Percentiles rank a stretch among this genome's conserved stretches.
Evolutionary conservation across 2,113 vertebrate genomes (phyloP).

Genomic region (Gavialis gangeticus): DNA sequence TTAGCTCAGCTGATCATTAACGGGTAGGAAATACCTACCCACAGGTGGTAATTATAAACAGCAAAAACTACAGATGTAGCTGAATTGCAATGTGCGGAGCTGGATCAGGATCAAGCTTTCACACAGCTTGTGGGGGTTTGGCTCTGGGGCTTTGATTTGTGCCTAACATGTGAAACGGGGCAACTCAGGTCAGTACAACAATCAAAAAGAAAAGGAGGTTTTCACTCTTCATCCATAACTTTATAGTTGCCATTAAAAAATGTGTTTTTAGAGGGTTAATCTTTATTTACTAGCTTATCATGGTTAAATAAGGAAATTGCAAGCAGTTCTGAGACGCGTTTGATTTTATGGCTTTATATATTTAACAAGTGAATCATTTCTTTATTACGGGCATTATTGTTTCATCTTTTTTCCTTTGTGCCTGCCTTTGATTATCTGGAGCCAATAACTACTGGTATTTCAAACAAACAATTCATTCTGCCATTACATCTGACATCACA

Average conservation of each 20-base stretch:
- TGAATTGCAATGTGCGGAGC: neutral
- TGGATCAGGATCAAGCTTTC: neutral
- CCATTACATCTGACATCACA: neutral
- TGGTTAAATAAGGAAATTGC: neutral
- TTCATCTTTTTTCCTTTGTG: neutral
- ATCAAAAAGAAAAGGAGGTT: neutral
- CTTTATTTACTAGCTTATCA: neutral
- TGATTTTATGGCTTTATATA: neutral
- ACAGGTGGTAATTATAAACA: neutral
- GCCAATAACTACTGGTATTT: neutral
- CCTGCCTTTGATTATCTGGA: neutral
- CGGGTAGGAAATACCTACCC: neutral
- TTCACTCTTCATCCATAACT: neutral
- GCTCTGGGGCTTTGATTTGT: neutral
- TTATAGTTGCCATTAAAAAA: neutral
- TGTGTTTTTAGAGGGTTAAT: neutral
- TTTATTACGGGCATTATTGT: neutral
- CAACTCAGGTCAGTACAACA: neutral
- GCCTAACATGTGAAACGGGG: neutral
- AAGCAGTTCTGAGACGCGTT: neutral
- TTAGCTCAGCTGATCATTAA: no score
- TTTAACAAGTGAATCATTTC: neutral
- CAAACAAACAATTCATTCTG: neutral
- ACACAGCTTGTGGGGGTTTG: neutral
- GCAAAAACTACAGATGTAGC: neutral